Evolutionary conservation across 35 echinoderm and acorn worm genomes (phyloP).

Genomic region (Nesometra sesokonis): DNA sequence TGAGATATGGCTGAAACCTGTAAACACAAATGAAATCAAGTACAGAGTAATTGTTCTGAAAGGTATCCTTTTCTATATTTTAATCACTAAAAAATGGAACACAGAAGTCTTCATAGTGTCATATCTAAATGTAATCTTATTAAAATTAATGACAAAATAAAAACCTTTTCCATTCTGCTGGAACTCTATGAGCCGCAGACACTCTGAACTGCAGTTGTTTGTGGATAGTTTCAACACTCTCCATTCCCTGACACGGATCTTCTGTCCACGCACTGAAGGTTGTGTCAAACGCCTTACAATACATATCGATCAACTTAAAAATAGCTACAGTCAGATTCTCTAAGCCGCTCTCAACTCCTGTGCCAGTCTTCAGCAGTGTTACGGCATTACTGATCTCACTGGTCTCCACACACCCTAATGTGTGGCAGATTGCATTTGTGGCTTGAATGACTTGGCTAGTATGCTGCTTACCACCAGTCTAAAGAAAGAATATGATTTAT

Average conservation of each 20-base stretch:
- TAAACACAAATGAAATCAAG: too few relatives aligned
- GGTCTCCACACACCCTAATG: conserved; percentile 74
- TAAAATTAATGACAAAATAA: too few relatives aligned
- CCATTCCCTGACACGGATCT: neutral
- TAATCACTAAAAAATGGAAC: too few relatives aligned
- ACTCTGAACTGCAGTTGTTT: conserved; percentile 47
- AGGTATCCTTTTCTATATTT: too few relatives aligned
- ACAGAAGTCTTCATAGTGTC: too few relatives aligned
- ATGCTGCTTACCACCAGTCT: neutral
- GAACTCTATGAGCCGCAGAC: conserved; percentile 61
- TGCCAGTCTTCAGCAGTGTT: conserved; percentile 26
- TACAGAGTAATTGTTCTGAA: too few relatives aligned
- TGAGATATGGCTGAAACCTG: too few relatives aligned
- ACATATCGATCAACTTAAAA: conserved; percentile 56
- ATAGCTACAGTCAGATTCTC: conserved; percentile 41
- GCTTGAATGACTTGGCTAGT: conserved; percentile 56
- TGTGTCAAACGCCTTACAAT: conserved; percentile 93
- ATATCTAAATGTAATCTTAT: too few relatives aligned
- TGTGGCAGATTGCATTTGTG: conserved; percentile 79
- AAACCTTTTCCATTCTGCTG: conserved; percentile 46
- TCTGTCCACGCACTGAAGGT: conserved; percentile 48
- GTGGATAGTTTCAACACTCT: conserved; percentile 31
- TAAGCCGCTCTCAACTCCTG: neutral
- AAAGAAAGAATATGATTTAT: conserved; percentile 2
- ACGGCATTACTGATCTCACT: conserved; percentile 62